Evolutionary conservation across 2,888 invertebrate species (phyloP).

Genomic region (Lasioglossum morio): DNA sequence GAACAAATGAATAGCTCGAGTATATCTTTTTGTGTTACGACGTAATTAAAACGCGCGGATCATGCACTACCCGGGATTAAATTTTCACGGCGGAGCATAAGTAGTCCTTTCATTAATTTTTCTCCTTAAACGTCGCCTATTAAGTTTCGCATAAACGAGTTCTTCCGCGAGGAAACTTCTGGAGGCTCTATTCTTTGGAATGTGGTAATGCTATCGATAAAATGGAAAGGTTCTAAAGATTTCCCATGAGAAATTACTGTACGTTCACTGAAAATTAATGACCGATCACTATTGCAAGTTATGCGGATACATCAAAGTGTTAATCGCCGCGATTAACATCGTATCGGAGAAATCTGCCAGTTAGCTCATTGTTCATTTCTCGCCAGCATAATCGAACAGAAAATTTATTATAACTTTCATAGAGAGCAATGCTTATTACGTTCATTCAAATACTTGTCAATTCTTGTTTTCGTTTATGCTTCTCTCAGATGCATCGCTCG

Average conservation of each 20-base stretch:
- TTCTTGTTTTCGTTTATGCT: too few relatives aligned
- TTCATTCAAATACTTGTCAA: too few relatives aligned
- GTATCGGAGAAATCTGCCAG: not conserved
- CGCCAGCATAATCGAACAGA: too few relatives aligned
- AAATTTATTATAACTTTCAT: too few relatives aligned
- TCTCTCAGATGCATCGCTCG: too few relatives aligned
- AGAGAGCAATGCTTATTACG: too few relatives aligned
- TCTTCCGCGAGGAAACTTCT: not conserved
- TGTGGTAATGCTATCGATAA: not conserved
- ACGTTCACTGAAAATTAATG: not conserved
- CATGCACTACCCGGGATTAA: conserved; percentile 16
- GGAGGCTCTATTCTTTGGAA: not conserved
- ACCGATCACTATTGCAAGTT: not conserved
- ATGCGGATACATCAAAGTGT: not conserved
- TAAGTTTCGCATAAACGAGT: not conserved
- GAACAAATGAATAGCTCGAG: conserved; percentile 5
- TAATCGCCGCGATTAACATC: not conserved
- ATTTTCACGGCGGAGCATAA: conserved; percentile 8
- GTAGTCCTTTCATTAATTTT: not conserved
- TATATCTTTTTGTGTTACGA: conserved; percentile 16
- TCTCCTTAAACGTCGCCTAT: conserved; percentile 6
- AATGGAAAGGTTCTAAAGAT: not conserved
- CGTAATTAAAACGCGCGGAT: conserved; percentile 21
- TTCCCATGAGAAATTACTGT: not conserved
- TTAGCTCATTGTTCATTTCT: not conserved